Base-by-base conservation (phyloP, 1,140 invertebrate species). In the Potamilus streckersoni region DNA sequence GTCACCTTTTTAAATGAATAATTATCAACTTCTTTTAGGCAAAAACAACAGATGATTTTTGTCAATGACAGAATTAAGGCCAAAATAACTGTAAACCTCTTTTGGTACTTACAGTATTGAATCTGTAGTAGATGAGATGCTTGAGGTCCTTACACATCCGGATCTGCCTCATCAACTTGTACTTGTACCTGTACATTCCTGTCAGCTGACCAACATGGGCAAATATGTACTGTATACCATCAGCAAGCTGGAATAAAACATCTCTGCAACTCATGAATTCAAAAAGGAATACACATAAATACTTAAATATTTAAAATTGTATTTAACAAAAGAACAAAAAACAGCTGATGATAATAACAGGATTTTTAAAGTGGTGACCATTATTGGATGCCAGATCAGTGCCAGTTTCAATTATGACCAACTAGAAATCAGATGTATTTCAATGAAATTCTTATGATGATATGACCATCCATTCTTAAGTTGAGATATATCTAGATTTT, bases 101-200 rank as follows among this genome's bases (percentile, higher is more conserved):
- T 67, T 23, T n/a, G 27, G 19, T 55, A 88, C 89, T 87, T 80
- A 96, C 96, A 60, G 98, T 99, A 88, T 99, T 99, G 90, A 99
- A 99, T 76, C 98, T 93, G 91, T 99, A 99, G 90, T 99, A 99
- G 75, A 99, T 98, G 69, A 99, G 91, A 93, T 99, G 98, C 87
- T 99, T 99, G 79, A 99, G 92, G 91, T 99, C 98, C 90, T 99
- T 99, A 92, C 98, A 99, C 98, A 99, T 99, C 69, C 98, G 91
- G 80, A 99, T 99, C 92, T 99, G 98, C 86, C 97, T 93, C 98
- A 99, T 99, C 19, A 99, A 91, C 89, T 99, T 99, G 91, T 99
- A 99, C 87, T 99, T 99, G 92, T 99, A 99, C 64, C 98, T 92
- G 91, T 99, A 99, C 98, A 99, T 99, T 89, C 98, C 98, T 8